A percentile compares a stretch with the other conserved stretches of the same genome.
phyloP scores from a whole-genome alignment of 2,888 invertebrate genomes.

The Dryadula phaetusa region DNA sequence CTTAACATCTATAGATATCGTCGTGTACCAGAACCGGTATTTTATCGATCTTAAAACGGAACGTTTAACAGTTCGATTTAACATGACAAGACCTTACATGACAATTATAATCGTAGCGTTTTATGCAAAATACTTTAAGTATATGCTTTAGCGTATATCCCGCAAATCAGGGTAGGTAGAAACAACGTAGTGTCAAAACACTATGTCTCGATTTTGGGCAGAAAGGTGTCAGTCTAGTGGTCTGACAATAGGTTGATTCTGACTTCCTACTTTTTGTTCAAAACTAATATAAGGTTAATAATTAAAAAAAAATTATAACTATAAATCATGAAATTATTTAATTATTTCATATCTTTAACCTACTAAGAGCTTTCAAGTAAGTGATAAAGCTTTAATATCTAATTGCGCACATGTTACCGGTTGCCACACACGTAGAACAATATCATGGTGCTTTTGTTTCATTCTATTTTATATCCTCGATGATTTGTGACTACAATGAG shows the following conservation, averaged over 20 bases:
- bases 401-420: constrained; percentile 60
- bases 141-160: neutral
- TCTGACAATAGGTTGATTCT: too few relatives aligned
- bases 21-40: constrained; percentile 14
- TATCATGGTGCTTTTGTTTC: constrained; percentile 76
- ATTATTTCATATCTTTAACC: too few relatives aligned
- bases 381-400: constrained; percentile 64
- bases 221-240: too few relatives aligned
- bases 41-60: constrained; percentile 17
- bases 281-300: too few relatives aligned
- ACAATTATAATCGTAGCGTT: constrained; percentile 17
- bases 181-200: too few relatives aligned
- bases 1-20: constrained; percentile 7
- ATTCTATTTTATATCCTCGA: constrained; percentile 61
- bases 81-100: constrained; percentile 21
- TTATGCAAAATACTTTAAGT: neutral
- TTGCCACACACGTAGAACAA: constrained; percentile 79
- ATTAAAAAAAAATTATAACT: too few relatives aligned
- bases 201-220: too few relatives aligned
- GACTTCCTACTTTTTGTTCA: too few relatives aligned
- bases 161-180: too few relatives aligned
- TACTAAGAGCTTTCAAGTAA: constrained; percentile 20
- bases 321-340: too few relatives aligned
- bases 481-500: constrained; percentile 81
- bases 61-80: constrained; percentile 24